Conservation (phyloP, 2,797 vertebrate genomes). For the Scarus forsteni region DNA sequence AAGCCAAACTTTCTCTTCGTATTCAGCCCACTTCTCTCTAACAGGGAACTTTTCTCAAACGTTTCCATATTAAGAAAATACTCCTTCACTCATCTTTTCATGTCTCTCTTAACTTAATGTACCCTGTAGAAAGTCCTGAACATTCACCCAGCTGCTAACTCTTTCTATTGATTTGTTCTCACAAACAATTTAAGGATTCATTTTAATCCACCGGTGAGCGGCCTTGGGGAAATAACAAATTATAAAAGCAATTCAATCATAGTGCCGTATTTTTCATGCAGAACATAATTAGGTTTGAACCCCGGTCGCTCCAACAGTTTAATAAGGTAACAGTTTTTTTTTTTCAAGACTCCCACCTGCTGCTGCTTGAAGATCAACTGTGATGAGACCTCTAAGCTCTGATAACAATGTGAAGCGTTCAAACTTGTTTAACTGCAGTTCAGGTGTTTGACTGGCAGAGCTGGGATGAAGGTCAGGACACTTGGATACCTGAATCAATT, state of each 20-base stretch:
- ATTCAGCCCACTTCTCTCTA: neutral
- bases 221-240: conserved; percentile 45
- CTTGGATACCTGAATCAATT: conserved; percentile 31
- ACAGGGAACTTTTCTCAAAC: neutral
- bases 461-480: conserved; percentile 41
- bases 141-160: conserved; percentile 37
- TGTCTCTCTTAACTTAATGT: conserved; percentile 5
- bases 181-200: conserved; percentile 41
- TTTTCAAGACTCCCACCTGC: neutral
- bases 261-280: neutral
- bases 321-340: neutral
- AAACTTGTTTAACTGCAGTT: neutral
- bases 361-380: neutral
- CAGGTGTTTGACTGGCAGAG: conserved; percentile 23
- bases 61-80: conserved; percentile 7
- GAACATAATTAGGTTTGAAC: neutral
- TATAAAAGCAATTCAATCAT: conserved; percentile 14
- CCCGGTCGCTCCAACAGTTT: neutral
- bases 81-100: conserved; percentile 4
- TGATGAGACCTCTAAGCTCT: neutral
- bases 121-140: conserved; percentile 22
- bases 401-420: neutral
- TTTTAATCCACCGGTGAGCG: conserved; percentile 43
- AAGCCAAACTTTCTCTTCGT: neutral
- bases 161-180: conserved; percentile 34